Evolutionary conservation across 1,140 invertebrate species (phyloP), one percentile per base, ranked within the genome.

Genomic region (Thaumetopoea pityocampa): DNA sequence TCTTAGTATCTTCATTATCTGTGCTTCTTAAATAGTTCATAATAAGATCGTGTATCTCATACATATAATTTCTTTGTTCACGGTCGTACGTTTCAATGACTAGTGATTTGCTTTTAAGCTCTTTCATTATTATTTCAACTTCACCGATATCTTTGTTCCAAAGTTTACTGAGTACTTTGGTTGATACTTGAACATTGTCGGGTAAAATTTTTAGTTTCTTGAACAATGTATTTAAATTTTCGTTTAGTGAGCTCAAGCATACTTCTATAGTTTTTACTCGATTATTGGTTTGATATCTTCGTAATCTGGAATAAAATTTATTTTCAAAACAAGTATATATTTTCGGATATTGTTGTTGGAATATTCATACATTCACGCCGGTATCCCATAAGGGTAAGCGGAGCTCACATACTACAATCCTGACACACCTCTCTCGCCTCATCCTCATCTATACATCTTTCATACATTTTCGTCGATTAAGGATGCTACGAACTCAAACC

Each of bases 1-100:
- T 80, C 18, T 61, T 72, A 4, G 52, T 37, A 6, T 81, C 73
- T 0, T 76, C 70, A 1, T 69, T 61, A 18, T 36, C 58, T 0
- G 59, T 43, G 16, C 56, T 64, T 35, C 52, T 67, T 7, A 82
- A 44, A 50, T 68, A 82, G 22, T 70, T 65, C 77, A 82, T 79
- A 8, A 84, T 80, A 0, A 82, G 51, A 22, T 80, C 74, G 24
- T 84, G 73, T 22, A 82, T 60, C 44, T 84, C 78, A 18, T 84
- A 84, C 1, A 67, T 45, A 37, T 84, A 82, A 27, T 67, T 74
- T 3, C 42, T 60, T 29, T 69, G 64, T 9, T 84, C 73, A 3
- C 60, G 43, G 28, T 78, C 70, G 8, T 77, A 84, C 2, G 37
- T 44, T 16, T 77, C 55, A 3, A 67, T 70, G 6, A 84, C 64